These are phyloP conservation scores for Saccostrea echinata DNA, from an alignment of 1,140 invertebrate genomes.

Conservation along the genomic window DNA sequence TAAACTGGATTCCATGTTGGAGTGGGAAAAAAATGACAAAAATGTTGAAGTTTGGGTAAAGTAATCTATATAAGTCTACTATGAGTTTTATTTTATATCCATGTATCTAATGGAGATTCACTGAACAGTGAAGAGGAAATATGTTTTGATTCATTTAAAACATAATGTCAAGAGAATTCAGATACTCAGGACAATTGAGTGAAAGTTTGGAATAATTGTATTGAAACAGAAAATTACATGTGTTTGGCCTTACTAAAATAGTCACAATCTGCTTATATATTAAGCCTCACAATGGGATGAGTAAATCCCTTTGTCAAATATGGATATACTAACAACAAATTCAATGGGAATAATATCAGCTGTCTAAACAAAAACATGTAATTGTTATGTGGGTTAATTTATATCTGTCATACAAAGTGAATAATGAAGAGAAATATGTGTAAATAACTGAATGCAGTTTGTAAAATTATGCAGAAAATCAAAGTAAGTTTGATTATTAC, in stretches of 20 bases:
- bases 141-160: neutral
- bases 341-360: neutral
- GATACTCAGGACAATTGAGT: neutral
- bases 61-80: no score
- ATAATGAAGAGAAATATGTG: no score
- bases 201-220: neutral
- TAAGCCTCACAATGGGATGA: neutral
- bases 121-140: neutral
- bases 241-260: neutral
- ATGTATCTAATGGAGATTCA: no score
- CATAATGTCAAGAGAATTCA: neutral
- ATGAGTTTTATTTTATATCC: no score
- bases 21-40: no score
- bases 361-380: neutral
- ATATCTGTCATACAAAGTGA: no score
- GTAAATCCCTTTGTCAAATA: neutral
- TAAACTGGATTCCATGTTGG: no score
- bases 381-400: neutral
- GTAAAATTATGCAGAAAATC: no score
- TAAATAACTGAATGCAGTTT: no score
- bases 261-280: constrained; percentile 6
- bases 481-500: no score
- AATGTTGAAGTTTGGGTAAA: no score
- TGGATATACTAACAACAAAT: neutral
- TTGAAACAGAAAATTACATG: neutral